Evolutionary conservation across 2,888 invertebrate species (phyloP), one percentile per base, ranked within the genome.

Genomic region (Pemphredon lugubris): DNA sequence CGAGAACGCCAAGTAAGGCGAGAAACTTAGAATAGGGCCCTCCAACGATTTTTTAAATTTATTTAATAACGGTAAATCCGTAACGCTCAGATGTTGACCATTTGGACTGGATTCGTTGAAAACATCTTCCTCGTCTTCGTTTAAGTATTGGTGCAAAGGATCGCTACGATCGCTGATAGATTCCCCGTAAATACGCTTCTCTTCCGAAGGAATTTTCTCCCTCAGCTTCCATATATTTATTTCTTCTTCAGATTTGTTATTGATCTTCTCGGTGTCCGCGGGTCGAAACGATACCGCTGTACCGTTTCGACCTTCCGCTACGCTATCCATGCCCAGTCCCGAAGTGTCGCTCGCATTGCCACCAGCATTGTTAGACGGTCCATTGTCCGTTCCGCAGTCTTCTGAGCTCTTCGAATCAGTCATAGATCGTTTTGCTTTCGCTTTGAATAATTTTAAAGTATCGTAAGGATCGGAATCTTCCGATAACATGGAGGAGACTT

Each of bases 1-100:
- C 0, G 95, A 93, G 83, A 96, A 95, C 63, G 94, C 93, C 9
- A 98, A 91, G 87, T 95, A 96, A 0, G 98, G 98, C 0, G 98
- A 98, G 72, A 96, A 93, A 0, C 96, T 96, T 1, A 97, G 89
- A 48, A 95, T 91, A 0, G 94, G 93, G 58, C 94, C 95, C 75
- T 94, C 94, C 6, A 96, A 89, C 0, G 94, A 94, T 90, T 96
- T 93, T 85, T 95, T 92, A 85, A 96, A 95, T 69, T 92, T 92
- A 87, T 94, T 94, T 11, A 92, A 90, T 60, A 93, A 91, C 0
- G 94, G 93, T 16, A 93, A 90, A 78, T 94, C 93, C 1, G 92
- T 90, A 0, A 93, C 92, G 0, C 91, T 90, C 37, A 92, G 81
- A 16, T 87, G 88, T 70, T 91, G 90, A 14, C 83, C 83, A 16